A percentile compares a stretch with the other conserved stretches of the same genome.
Conservation (phyloP, 2,113 vertebrate genomes). For the Falco punctatus region DNA sequence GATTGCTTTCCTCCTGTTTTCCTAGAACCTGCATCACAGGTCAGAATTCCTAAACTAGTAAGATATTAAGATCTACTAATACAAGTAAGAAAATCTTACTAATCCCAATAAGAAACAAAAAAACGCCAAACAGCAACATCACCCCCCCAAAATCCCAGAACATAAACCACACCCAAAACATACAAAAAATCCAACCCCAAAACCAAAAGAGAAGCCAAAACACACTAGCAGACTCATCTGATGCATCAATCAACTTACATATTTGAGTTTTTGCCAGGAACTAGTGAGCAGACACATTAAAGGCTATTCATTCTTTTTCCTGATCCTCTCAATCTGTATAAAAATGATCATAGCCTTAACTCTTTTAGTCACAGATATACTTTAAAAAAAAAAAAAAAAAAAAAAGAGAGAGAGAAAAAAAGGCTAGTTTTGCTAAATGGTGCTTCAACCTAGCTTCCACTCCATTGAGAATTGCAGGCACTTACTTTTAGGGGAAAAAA, state of each 20-base stretch:
- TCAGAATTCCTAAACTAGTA: background rate
- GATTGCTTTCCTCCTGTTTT: background rate
- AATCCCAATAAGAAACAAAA: background rate
- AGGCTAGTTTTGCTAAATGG: background rate
- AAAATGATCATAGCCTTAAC: background rate
- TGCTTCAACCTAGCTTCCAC: background rate
- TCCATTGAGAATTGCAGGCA: background rate
- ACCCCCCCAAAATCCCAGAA: background rate
- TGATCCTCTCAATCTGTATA: background rate
- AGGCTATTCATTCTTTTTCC: background rate
- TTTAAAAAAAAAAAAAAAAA: background rate
- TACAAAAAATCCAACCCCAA: background rate
- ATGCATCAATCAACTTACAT: background rate
- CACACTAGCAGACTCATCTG: background rate
- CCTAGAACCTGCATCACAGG: background rate
- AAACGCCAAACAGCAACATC: too few species aligned
- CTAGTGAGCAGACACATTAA: background rate
- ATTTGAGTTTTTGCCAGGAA: background rate
- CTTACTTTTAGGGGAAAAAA: accelerated
- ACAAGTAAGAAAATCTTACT: background rate
- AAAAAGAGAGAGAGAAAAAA: background rate
- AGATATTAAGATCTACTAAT: background rate
- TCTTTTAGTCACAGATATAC: background rate
- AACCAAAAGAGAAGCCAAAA: background rate
- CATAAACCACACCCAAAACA: background rate